Percentiles rank a stretch among this genome's conserved stretches.
phyloP scores from a whole-genome alignment of 2,888 invertebrate genomes.

The Tuberolachnus salignus region DNA sequence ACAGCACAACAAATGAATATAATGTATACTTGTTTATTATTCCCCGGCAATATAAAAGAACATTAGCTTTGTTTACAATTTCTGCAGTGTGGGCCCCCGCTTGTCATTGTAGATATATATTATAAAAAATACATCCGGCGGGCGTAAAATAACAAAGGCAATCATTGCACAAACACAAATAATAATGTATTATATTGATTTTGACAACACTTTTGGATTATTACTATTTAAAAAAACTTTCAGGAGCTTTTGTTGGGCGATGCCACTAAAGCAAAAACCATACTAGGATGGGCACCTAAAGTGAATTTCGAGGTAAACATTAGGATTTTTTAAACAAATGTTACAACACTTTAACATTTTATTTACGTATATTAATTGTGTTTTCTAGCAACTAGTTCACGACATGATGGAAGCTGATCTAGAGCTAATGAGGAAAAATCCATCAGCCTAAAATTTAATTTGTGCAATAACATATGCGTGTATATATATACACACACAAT shows the following conservation, averaged over 20 bases:
- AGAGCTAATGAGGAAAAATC: conserved; percentile 87
- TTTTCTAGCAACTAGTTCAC: conserved; percentile 77
- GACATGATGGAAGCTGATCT: conserved; percentile 96
- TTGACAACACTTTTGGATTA: conserved; percentile 38
- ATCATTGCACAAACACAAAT: conserved; percentile 42
- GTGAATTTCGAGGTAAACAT: conserved; percentile 71
- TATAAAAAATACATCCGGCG: conserved; percentile 49
- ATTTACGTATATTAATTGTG: neutral
- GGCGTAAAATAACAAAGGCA: conserved; percentile 55
- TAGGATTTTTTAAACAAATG: neutral
- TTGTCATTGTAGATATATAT: conserved; percentile 48
- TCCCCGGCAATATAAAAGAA: conserved; percentile 53
- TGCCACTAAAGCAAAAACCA: conserved; percentile 84
- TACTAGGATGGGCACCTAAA: conserved; percentile 87
- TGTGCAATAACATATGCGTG: too few species aligned
- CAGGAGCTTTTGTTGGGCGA: conserved; percentile 92
- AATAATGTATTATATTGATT: conserved; percentile 50
- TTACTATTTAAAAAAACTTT: conserved; percentile 57
- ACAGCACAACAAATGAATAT: conserved; percentile 53
- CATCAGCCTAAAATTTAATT: conserved; percentile 72
- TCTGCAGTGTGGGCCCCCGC: conserved; percentile 44
- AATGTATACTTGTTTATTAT: conserved; percentile 54
- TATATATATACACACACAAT: too few species aligned
- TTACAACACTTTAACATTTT: neutral
- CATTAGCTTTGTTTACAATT: conserved; percentile 56